These are phyloP conservation scores for Telmatochromis sp. DNA, from an alignment of 2,113 vertebrate species.

Conservation along the genomic window DNA sequence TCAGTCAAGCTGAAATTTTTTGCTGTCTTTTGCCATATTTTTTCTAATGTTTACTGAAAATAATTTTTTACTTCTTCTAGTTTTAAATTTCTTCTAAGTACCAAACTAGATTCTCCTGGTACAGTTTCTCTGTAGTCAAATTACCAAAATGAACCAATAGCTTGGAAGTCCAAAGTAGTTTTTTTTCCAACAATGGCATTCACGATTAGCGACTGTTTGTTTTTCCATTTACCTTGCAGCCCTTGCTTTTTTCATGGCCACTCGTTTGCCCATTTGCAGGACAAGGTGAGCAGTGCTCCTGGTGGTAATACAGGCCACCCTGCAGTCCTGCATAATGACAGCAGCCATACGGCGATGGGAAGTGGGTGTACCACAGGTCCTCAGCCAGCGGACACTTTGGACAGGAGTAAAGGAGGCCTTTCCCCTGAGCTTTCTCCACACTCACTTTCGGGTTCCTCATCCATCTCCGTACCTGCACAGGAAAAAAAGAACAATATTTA, in stretches of 20 bases:
- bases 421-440: constrained; percentile 80
- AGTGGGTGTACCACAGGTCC: constrained; percentile 75
- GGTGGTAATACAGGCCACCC: constrained; percentile 65
- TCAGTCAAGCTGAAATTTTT: neutral
- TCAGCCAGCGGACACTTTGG: constrained; percentile 75
- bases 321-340: constrained; percentile 69
- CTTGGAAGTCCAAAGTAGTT: neutral
- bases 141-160: neutral
- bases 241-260: constrained; percentile 73
- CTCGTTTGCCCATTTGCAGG: constrained; percentile 59
- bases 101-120: neutral
- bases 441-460: constrained; percentile 87
- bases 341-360: constrained; percentile 74
- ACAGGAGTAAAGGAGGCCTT: constrained; percentile 76
- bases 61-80: neutral
- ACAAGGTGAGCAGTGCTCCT: constrained; percentile 64
- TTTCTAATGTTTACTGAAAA: neutral
- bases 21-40: neutral
- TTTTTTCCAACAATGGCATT: neutral
- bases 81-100: neutral
- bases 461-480: constrained; percentile 86
- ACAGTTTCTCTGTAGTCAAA: neutral
- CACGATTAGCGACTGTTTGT: neutral
- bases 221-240: constrained; percentile 76
- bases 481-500: neutral